These are phyloP conservation scores for Molossus alvarezi DNA, from an alignment of 2,797 vertebrate species.

Conservation along the genomic window DNA sequence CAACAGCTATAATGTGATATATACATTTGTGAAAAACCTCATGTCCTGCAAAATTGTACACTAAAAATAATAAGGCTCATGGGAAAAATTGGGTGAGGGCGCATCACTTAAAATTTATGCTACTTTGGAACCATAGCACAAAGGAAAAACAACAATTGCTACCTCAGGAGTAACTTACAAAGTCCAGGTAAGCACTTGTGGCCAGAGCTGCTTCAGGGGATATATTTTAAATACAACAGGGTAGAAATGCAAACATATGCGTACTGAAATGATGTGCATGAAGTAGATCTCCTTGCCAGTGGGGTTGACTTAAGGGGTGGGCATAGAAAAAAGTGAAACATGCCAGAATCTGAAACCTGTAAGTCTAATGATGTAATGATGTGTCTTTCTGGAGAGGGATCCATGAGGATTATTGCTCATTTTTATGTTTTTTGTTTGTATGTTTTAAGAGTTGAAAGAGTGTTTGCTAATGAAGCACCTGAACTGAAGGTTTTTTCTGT, in stretches of 20 bases:
- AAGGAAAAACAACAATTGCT: background rate
- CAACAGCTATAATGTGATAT: background rate
- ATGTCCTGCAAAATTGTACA: background rate
- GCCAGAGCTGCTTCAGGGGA: background rate
- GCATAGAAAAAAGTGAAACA: background rate
- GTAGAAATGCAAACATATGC: background rate
- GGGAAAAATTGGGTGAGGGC: background rate
- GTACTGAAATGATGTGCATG: background rate
- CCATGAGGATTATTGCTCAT: background rate
- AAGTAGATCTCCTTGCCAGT: background rate
- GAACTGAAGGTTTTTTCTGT: background rate
- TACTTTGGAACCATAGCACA: background rate
- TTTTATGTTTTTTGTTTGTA: background rate
- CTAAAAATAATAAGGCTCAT: conserved; percentile 10
- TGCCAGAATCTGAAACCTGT: background rate
- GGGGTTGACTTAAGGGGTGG: background rate
- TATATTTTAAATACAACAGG: background rate
- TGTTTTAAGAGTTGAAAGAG: background rate
- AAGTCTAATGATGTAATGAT: background rate
- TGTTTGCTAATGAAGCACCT: background rate
- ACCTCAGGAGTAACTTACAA: background rate
- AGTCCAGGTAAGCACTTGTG: background rate
- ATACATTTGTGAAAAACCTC: background rate
- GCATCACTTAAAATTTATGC: background rate
- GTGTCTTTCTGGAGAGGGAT: background rate